Conservation (phyloP, 2,888 invertebrate species). For the Bombylius discolor region DNA sequence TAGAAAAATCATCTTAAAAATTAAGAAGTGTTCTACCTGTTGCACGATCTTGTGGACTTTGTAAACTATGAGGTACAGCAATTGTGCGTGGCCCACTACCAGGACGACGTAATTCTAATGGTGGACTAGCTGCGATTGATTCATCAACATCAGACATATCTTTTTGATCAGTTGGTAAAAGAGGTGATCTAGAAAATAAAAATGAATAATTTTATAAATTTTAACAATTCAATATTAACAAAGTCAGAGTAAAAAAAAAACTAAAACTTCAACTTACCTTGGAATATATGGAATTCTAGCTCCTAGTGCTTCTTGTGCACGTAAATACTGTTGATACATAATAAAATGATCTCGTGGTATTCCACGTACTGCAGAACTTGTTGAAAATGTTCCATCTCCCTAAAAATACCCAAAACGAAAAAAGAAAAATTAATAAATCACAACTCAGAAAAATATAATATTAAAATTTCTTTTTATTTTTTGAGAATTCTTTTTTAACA, state of each 20-base stretch:
- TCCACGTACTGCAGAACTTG: conserved; percentile 31
- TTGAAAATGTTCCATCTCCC: conserved; percentile 40
- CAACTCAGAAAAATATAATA: too few relatives aligned
- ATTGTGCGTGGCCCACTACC: conserved; percentile 44
- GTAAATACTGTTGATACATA: conserved; percentile 39
- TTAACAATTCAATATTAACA: background rate
- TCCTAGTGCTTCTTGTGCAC: conserved; percentile 34
- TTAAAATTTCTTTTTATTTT: too few relatives aligned
- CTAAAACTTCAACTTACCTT: conserved; percentile 14
- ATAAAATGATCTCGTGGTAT: conserved; percentile 27
- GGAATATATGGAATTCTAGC: conserved; percentile 22
- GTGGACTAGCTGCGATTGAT: conserved; percentile 52
- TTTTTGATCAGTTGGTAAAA: conserved; percentile 19
- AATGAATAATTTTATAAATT: background rate
- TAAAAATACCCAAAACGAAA: conserved; percentile 20
- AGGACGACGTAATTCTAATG: conserved; percentile 54
- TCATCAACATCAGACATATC: conserved; percentile 31
- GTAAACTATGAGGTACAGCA: conserved; percentile 53
- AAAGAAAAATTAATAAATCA: too few relatives aligned
- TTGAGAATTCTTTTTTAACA: too few relatives aligned
- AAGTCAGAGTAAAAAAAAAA: background rate
- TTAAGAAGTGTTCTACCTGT: conserved; percentile 37
- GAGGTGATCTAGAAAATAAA: conserved; percentile 19
- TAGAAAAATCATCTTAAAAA: background rate
- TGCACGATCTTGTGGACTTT: conserved; percentile 56